Base-by-base conservation (phyloP, 2,888 invertebrate genomes). In the Hydrotaea diabolus region DNA sequence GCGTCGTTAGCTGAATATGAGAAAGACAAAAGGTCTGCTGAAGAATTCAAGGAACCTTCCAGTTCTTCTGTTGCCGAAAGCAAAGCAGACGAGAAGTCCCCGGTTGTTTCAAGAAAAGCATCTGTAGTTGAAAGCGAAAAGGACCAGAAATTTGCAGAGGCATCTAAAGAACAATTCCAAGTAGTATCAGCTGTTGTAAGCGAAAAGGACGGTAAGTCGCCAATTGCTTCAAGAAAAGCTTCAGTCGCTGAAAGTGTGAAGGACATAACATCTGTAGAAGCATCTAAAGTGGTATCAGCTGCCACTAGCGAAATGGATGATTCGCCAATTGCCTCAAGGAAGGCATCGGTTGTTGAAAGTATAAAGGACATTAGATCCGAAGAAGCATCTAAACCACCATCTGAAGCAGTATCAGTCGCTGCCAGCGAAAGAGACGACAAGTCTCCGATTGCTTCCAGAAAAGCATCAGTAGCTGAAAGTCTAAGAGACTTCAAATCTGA, bases 341-440 rank as follows among this genome's bases (percentile, higher is more conserved):
- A 59, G 55, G 8, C 17, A 13, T 59, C 57, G 26, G 13, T 59
- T 13, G 26, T 23, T 1, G 57, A 59, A 9, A 23, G 85, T 21
- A 43, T 55, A 43, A n/a, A 2, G 13, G 71, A 69, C 8, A 82
- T 46, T 88, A 17, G 49, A 71, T 8, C 57, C 2, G 5, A 19
- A 62, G 13, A 53, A 53, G 59, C 55, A 69, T 19, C 55, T 0
- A 53, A 76, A 23, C 77, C 77, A 8, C 49, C 69, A 7, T 91
- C 93, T 0, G 91, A 92, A 49, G 91, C 91, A 1, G 87, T 88
- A 13, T 90, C 92, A 0, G 85, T 26, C 0, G 53, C 59, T 13
- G 75, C 76, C 11, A 73, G 64, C 11, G 64, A 73, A 21, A 7
- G 36, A 39, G 87, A 79, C 49, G 87, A 86, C 57, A 31, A 55